Evolutionary conservation across 2,888 invertebrate species (phyloP), one percentile per base, ranked within the genome.

Genomic region (Nemapogon koenigi): DNA sequence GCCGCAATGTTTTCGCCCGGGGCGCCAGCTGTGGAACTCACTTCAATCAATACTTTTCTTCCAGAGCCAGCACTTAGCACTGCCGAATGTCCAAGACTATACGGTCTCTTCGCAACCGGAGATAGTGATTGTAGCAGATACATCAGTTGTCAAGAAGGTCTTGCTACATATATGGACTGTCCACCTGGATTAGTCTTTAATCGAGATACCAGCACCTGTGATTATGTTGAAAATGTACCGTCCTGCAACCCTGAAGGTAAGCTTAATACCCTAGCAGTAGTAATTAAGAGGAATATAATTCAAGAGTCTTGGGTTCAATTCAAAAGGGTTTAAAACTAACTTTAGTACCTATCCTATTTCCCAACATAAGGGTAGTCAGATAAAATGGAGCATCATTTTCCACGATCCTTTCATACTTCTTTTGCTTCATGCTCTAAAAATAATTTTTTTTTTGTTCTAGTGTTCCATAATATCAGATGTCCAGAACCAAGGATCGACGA

Each of bases 171-270:
- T 16, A 67, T 67, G 67, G 39, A 51, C 18, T 73, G 72, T 41
- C 66, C 71, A 1, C 35, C 46, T 7, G 71, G 71, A 2, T 45
- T 70, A 4, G 71, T 52, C 2, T 72, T 69, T 43, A 69, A 66
- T 42, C 27, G 43, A 1, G 41, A 40, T 15, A 47, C 38, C 11
- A 52, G 44, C 38, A 49, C 42, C 27, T 72, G 72, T 37, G 71
- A 72, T 39, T 72, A 67, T 67, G 63, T 59, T 2, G 57, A 48
- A 8, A 62, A 65, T 37, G 69, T 71, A 2, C 69, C 65, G 3
- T 44, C 49, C 0, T 71, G 72, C 46, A 59, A 53, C 16, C 53
- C 55, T n/a, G 41, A 48, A 31, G 57, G 71, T 69, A 49, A 49
- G 46, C 46, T 35, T n/a, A n/a, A n/a, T n/a, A n/a, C n/a, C n/a